Conservation (phyloP, 2,113 vertebrate species). For the Suncus etruscus region DNA sequence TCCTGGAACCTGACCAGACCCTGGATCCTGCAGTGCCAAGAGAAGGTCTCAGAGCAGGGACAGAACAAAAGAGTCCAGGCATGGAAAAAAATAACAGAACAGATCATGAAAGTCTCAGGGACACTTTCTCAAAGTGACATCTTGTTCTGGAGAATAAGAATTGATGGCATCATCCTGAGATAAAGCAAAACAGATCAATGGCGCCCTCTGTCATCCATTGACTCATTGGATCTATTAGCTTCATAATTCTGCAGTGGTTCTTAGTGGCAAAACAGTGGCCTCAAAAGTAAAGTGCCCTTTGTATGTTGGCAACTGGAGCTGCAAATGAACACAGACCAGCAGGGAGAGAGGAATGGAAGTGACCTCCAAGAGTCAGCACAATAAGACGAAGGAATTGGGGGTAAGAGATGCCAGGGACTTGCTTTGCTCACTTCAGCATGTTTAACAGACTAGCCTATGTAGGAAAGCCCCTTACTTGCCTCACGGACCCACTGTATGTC, state of each 20-base stretch:
- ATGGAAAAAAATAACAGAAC: background rate
- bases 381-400: too few species aligned
- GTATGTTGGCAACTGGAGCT: conserved; percentile 51
- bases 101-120: background rate
- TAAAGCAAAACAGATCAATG: conserved; percentile 39
- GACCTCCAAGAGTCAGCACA: background rate
- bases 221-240: conserved; percentile 19
- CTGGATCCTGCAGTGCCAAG: background rate
- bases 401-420: too few species aligned
- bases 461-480: too few species aligned
- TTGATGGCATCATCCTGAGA: conserved; percentile 37
- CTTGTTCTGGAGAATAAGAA: conserved; percentile 49
- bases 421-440: too few species aligned
- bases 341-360: conserved; percentile 45
- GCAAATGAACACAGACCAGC: conserved; percentile 50
- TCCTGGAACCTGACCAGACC: background rate
- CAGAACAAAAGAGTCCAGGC: background rate
- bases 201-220: background rate
- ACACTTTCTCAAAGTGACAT: background rate
- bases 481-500: too few species aligned
- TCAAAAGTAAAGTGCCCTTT: background rate
- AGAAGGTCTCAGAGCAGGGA: background rate
- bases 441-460: too few species aligned
- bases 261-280: conserved; percentile 44
- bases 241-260: conserved; percentile 55